Percentiles rank a stretch among this genome's conserved stretches.
phyloP scores from a whole-genome alignment of 1,140 invertebrate species.

The Cylas formicarius region DNA sequence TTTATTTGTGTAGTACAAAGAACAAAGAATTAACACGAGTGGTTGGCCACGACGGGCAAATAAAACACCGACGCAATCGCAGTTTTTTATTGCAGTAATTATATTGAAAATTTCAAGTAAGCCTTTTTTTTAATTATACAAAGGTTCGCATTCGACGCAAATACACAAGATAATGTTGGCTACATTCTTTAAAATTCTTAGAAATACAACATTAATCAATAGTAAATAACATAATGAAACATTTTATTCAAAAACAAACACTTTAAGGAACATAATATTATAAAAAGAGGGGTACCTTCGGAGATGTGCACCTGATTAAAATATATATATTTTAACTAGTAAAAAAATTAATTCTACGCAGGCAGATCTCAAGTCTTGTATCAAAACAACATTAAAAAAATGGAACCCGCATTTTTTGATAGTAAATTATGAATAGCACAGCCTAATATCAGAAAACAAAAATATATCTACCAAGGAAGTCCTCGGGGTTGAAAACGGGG shows the following conservation, averaged over 20 bases:
- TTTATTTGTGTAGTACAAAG: no score
- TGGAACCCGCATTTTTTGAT: slow-evolving; percentile 19
- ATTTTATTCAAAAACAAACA: slow-evolving; percentile 2
- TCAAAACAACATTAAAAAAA: slow-evolving; percentile 12
- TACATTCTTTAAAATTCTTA: slow-evolving; percentile 14
- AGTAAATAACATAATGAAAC: slow-evolving; percentile 8
- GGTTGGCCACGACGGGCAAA: no score
- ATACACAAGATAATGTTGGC: slow-evolving; percentile 13
- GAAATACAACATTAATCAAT: slow-evolving; percentile 13
- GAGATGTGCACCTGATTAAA: neutral
- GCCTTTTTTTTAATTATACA: slow-evolving; percentile 14
- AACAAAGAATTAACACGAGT: no score
- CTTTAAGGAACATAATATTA: slow-evolving; percentile 8
- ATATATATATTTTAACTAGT: neutral
- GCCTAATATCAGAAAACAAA: slow-evolving; percentile 21
- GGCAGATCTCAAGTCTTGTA: slow-evolving; percentile 3
- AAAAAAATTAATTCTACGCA: slow-evolving; percentile 6
- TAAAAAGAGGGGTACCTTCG: slow-evolving; percentile 7
- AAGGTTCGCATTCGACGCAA: slow-evolving; percentile 18
- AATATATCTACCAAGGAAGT: no score
- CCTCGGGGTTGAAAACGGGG: no score
- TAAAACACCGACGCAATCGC: no score
- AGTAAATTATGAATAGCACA: slow-evolving; percentile 16
- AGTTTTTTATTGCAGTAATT: slow-evolving; percentile 22
- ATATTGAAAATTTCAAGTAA: slow-evolving; percentile 20